Conservation (phyloP, 2,113 vertebrate genomes). For the Phalacrocorax brasilianus region DNA sequence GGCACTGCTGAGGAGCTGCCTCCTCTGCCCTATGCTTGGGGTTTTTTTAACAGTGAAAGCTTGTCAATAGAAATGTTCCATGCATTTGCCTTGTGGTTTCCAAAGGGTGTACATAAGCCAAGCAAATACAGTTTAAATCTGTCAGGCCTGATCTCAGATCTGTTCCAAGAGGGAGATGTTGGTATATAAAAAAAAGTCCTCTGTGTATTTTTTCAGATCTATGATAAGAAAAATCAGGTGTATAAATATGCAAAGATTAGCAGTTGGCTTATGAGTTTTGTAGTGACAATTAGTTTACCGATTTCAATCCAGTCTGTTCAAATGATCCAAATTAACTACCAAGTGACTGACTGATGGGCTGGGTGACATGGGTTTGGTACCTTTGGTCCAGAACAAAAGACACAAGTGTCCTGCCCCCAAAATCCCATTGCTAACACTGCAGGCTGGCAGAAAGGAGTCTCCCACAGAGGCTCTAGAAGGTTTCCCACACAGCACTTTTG, state of each 20-base stretch:
- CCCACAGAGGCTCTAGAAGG: not conserved
- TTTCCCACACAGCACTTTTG: not conserved
- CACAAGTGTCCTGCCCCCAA: not conserved
- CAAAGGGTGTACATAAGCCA: not conserved
- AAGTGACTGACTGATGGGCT: not conserved
- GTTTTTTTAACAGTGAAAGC: rapidly evolving
- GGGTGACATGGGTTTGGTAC: not conserved
- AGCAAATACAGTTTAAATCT: not conserved
- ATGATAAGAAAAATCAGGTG: not conserved
- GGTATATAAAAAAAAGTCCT: not conserved
- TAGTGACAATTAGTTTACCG: not conserved
- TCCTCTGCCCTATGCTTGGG: rapidly evolving
- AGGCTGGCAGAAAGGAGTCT: not conserved
- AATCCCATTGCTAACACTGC: not conserved
- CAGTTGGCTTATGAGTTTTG: not conserved
- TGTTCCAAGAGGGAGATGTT: not conserved
- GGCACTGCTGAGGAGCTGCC: not conserved
- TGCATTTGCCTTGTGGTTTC: rapidly evolving
- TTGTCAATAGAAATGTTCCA: rapidly evolving
- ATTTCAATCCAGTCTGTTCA: not conserved
- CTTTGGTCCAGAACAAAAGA: not conserved
- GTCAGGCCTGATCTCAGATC: not conserved
- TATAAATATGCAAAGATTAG: not conserved
- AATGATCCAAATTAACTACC: not conserved
- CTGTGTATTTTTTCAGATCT: not conserved